Evolutionary conservation across 2,888 invertebrate species (phyloP), one percentile per base, ranked within the genome.

Genomic region (Colostygia pectinataria): DNA sequence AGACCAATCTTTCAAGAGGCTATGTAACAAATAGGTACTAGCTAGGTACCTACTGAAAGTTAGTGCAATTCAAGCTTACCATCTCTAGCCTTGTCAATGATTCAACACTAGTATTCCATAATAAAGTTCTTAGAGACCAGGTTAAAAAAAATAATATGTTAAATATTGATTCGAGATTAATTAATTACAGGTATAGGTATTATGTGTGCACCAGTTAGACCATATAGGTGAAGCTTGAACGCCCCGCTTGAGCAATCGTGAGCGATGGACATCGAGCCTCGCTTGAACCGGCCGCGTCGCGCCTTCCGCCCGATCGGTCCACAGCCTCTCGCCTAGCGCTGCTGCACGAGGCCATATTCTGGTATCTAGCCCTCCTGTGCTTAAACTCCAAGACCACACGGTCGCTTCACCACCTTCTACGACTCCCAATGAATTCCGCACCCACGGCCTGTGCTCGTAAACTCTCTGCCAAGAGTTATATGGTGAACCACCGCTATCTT

Each of bases 391-490:
- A 4, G 93, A 94, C 97, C 97, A 97, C 42, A 96, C 85, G 20
- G 95, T 95, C 1, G 93, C 96, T 75, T 96, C 96, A 0, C 95
- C 96, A 0, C 97, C 97, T 36, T 93, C 71, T 14, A 83, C 64
- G 10, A 82, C 53, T 92, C 93, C 25, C 89, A 54, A 38, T 4
- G 50, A 46, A 39, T 61, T 66, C 12, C 59, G 66, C 0, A 70
- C 52, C 85, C 95, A 94, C 0, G 96, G 96, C 41, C 94, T 88
- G 73, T 96, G 95, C 69, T 93, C 94, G 74, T 96, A 97, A 12
- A 96, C 92, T 20, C 93, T 93, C 72, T 96, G 96, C 96, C 96
- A 97, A 7, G 95, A 94, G 59, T 94, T 93, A 77, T 95, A 97
- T 0, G 95, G 95, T 15, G 94, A 93, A 63, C 96, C 96, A 36